Percentiles rank a stretch among this genome's conserved stretches.
phyloP scores from a whole-genome alignment of 2,797 vertebrate species.

The Lithobates pipiens region DNA sequence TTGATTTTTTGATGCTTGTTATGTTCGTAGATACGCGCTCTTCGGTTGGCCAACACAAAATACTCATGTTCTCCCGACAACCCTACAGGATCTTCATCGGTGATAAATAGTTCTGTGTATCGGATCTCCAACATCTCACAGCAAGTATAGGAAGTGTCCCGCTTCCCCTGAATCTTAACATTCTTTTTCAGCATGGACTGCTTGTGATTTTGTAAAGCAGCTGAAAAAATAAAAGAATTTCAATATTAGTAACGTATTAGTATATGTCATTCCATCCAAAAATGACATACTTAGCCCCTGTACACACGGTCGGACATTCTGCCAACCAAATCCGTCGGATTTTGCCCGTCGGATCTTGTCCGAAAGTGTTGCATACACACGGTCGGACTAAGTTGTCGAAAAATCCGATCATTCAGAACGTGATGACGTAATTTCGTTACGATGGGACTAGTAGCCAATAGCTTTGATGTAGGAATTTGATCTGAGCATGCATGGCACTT shows the following conservation, averaged over 20 bases:
- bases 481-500: too few relatives aligned
- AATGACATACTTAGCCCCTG: neutral
- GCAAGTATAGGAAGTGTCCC: constrained; percentile 66
- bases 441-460: too few relatives aligned
- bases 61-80: constrained; percentile 72
- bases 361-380: too few relatives aligned
- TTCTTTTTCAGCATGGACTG: constrained; percentile 70
- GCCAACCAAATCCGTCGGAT: too few relatives aligned
- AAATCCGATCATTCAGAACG: too few relatives aligned
- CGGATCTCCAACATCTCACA: constrained; percentile 74
- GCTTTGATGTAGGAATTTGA: too few relatives aligned
- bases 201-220: constrained; percentile 71
- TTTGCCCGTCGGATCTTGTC: too few relatives aligned
- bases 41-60: constrained; percentile 71
- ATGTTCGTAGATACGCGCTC: constrained; percentile 74
- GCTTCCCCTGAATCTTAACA: constrained; percentile 69
- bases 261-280: neutral
- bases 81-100: constrained; percentile 66
- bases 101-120: constrained; percentile 77
- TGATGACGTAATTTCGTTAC: too few relatives aligned
- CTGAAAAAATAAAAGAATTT: constrained; percentile 61
- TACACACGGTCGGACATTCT: too few relatives aligned
- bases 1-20: constrained; percentile 72
- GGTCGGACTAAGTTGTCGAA: too few relatives aligned
- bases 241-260: neutral